Conservation (phyloP, 2,113 vertebrate genomes). For the Dermatemys mawii region DNA sequence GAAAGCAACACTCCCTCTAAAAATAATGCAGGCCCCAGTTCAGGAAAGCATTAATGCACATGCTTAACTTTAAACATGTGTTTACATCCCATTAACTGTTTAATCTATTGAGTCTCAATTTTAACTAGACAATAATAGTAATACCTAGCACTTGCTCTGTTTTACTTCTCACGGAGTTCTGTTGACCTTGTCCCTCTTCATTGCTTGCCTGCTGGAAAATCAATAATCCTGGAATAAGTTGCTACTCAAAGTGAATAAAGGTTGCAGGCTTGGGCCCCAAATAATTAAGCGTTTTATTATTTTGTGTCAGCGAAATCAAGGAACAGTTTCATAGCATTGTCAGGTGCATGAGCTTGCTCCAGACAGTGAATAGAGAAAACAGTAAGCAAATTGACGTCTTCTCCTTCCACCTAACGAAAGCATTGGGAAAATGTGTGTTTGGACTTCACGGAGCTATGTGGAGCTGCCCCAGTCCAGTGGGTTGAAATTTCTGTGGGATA, state of each 20-base stretch:
- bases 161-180: neutral
- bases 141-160: neutral
- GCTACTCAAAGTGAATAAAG: neutral
- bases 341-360: neutral
- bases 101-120: neutral
- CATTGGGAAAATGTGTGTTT: slow-evolving; percentile 18
- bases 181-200: neutral
- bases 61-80: neutral
- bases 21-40: neutral
- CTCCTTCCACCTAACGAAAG: slow-evolving; percentile 1
- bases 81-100: neutral
- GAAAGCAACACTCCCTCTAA: neutral
- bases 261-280: neutral
- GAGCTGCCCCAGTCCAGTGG: slow-evolving; percentile 57
- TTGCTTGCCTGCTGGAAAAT: neutral
- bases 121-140: neutral
- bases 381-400: neutral
- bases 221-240: neutral
- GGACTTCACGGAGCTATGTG: slow-evolving; percentile 64
- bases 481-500: slow-evolving; percentile 47
- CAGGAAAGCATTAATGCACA: neutral
- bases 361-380: neutral
- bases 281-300: neutral
- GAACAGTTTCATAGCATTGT: neutral
- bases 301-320: neutral